Base-by-base conservation (phyloP, 2,113 vertebrate species). In the Cygnus atratus region DNA sequence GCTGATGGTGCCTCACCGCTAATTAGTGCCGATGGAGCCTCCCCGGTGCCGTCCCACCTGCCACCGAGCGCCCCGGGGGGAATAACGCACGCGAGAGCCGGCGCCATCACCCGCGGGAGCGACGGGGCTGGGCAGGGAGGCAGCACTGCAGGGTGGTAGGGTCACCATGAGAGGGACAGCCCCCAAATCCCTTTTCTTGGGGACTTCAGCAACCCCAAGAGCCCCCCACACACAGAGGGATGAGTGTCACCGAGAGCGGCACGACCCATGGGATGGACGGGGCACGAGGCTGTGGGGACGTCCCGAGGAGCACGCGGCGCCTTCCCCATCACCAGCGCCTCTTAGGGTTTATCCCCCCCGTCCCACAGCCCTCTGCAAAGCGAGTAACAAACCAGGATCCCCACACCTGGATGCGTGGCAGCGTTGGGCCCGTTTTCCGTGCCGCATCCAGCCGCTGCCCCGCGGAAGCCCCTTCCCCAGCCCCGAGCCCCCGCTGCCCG, bases 81-180 rank as follows among this genome's bases (percentile, higher is more conserved):
- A 37, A 63, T 24, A 39, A 68, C 68, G 41, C 55, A 15, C 2
- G 35, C 0, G 4, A 46, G 52, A 2, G 6, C 2, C 50, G 31
- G 22, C 59, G 33, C 50, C 9, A 1, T 2, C 18, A 55, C 7
- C 46, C 5, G 46, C 0, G 4, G 61, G 44, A 20, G 14, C 10
- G 3, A 20, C 24, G 16, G 43, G 52, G 75, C 33, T 26, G 54
- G 52, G 74, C n/a, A 21, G 50, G 58, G 76, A 19, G n/a, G 86
- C 16, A 58, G 41, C 13, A 7, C 46, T 3, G 46, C 17, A 3
- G 5, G 24, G 37, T 1, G 24, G 37, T 1, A 31, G 44, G 50
- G 54, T 50, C 28, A 31, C 31, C 37, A 8, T 29, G 59, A 52
- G 26, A 4, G 43, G 43, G 33, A 86, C 13, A 20, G 20, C 9